Evolutionary conservation across 2,888 invertebrate genomes (phyloP), one percentile per base, ranked within the genome.

Genomic region (Limnephilus rhombicus): DNA sequence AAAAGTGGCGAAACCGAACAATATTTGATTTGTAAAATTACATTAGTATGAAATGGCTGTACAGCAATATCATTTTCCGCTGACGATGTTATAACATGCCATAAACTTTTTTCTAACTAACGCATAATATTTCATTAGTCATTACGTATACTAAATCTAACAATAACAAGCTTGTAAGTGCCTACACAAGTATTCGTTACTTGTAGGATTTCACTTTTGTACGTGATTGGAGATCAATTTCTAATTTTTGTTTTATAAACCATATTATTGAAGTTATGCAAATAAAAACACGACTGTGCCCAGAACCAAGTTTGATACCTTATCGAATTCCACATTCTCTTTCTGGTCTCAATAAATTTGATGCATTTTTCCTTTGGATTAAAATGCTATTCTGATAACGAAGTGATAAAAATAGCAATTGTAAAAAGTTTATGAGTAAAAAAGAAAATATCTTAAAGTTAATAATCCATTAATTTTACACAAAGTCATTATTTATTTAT

Each of bases 261-360:
- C 13, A 80, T 89, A 80, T 89, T 89, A 80, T 80, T 88, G n/a
- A 89, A 89, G 80, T 89, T 89, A 89, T 89, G 68, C 37, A 68
- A 89, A 89, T 89, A 89, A 89, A 80, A 89, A n/a, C 80, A 80
- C 88, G 37, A 89, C 37, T 34, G 80, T 89, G 88, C 80, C n/a
- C 80, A 80, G 29, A 89, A 80, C 37, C 37, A 31, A 45, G 4
- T 89, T 41, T 37, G 24, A 37, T 68, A 24, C 24, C 24, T 49
- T 49, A 15, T 15, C 37, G 41, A 80, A 89, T 89, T 89, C 80
- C 88, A 89, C 88, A 89, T 89, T 89, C 88, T 34, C 88, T 89
- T 80, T 89, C 37, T 80, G 37, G 24, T 31, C 12, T 13, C 53
- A 68, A 68, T 68, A 68, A 68, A 68, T 68, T 24, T n/a, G 2